Evolutionary conservation across 1,140 invertebrate genomes (phyloP).

Genomic region (Arctopsyche grandis): DNA sequence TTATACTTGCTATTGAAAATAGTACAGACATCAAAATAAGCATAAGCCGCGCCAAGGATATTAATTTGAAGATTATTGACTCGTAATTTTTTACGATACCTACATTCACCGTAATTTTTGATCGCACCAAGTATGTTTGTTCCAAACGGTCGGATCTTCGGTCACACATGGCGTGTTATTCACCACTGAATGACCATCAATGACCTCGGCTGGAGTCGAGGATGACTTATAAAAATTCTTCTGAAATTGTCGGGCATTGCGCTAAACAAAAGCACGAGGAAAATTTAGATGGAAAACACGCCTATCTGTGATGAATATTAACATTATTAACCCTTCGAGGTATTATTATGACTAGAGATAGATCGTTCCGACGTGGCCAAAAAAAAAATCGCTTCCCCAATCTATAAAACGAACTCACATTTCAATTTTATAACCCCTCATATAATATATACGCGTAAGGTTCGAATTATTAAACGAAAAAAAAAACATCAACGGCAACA

Average conservation of each 20-base stretch:
- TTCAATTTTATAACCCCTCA: too few relatives aligned
- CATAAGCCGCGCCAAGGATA: too few relatives aligned
- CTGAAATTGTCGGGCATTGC: conserved; percentile 12
- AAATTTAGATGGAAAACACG: conserved; percentile 23
- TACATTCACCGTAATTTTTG: too few relatives aligned
- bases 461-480: not conserved
- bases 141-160: not conserved
- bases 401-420: too few relatives aligned
- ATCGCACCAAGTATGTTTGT: not conserved
- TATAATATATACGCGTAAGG: too few relatives aligned
- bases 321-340: not conserved
- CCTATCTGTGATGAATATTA: conserved; percentile 13
- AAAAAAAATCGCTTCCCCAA: not conserved
- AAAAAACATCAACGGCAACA: not conserved
- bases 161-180: conserved; percentile 17
- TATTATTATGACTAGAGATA: not conserved
- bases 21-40: too few relatives aligned
- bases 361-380: not conserved
- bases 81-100: too few relatives aligned
- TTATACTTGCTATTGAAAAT: too few relatives aligned
- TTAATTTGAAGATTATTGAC: too few relatives aligned
- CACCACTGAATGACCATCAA: conserved; percentile 6
- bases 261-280: conserved; percentile 15
- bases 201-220: conserved; percentile 6
- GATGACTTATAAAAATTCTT: conserved; percentile 14